Evolutionary conservation across 2,888 invertebrate genomes (phyloP), one percentile per base, ranked within the genome.

Genomic region (Bellardia bayeri): DNA sequence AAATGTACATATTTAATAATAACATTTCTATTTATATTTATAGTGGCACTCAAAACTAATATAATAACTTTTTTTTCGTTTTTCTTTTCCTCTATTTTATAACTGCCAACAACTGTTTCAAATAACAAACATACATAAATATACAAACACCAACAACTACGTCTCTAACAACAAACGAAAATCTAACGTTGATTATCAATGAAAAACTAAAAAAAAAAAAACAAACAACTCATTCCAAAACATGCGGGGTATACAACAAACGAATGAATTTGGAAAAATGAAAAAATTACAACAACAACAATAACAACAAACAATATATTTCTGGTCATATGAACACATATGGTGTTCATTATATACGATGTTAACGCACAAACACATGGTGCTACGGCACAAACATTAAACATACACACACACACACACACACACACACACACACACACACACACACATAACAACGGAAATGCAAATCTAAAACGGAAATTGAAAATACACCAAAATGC

Each of bases 401-500:
- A 72, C 68, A 88, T 79, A 81, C 86, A 89, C 81, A 89, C 87
- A 88, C 78, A 88, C 75, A 63, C 58, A 37, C 8, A 64, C 56
- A 42, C 23, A 68, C 75, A 63, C 58, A 72, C 68, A 88, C 76
- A 81, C 86, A 89, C 81, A 89, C 87, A 88, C 78, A 88, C 75
- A 63, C 58, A 37, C 8, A 64, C 56, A 42, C 23, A 68, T 45
- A 63, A 74, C 66, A 85, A 82, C 82, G 85, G 85, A 88, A 88
- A 88, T 86, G 80, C 83, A 86, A 86, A 74, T 83, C 86, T 83
- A 88, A 82, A 86, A 88, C 86, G 89, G 89, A 89, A 88, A 89
- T 89, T 88, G 89, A 88, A 88, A 88, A 87, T 87, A 82, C 87
- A 88, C 87, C 80, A 83, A 85, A 82, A 90, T 90, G 83, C 79